Percentiles rank a stretch among this genome's conserved stretches.
These are phyloP conservation scores for Eristalis tenax DNA, from an alignment of 2,888 invertebrate species.

Conservation along the genomic window DNA sequence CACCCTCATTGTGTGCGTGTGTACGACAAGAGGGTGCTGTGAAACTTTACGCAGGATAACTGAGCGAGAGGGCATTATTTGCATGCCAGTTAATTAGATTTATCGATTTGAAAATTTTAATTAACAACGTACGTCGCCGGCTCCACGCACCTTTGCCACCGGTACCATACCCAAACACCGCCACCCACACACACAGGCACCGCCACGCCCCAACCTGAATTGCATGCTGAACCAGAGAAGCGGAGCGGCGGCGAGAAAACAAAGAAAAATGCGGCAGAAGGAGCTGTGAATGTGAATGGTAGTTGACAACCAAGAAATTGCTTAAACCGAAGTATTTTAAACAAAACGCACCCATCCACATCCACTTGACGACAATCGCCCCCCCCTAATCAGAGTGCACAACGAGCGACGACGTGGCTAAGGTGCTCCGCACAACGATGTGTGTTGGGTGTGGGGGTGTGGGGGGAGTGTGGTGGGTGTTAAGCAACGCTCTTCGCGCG, in stretches of 20 bases:
- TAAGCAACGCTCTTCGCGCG: constrained; percentile 3
- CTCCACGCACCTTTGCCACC: constrained; percentile 60
- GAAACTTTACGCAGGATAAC: constrained; percentile 12
- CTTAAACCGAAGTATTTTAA: constrained; percentile 68
- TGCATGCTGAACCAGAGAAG: constrained; percentile 24
- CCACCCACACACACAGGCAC: not conserved
- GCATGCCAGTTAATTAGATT: constrained; percentile 74
- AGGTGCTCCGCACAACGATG: constrained; percentile 38
- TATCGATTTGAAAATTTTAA: constrained; percentile 75
- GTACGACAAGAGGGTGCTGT: not conserved
- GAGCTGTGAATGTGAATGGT: constrained; percentile 31
- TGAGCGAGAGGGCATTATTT: constrained; percentile 49
- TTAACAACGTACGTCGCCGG: constrained; percentile 71
- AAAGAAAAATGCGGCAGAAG: constrained; percentile 14
- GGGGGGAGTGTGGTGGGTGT: constrained; percentile 2
- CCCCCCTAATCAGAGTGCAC: constrained; percentile 45
- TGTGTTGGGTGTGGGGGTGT: constrained; percentile 6
- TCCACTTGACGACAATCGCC: not conserved
- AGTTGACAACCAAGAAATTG: constrained; percentile 69
- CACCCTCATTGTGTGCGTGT: not conserved
- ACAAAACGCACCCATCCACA: constrained; percentile 44
- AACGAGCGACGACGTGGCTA: not conserved
- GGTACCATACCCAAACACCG: constrained; percentile 12
- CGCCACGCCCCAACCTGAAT: not conserved
- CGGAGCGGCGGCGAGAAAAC: not conserved